These are phyloP conservation scores for Parapristionchus giblindavisi DNA, from an alignment of 2,888 invertebrate species.

Conservation along the genomic window DNA sequence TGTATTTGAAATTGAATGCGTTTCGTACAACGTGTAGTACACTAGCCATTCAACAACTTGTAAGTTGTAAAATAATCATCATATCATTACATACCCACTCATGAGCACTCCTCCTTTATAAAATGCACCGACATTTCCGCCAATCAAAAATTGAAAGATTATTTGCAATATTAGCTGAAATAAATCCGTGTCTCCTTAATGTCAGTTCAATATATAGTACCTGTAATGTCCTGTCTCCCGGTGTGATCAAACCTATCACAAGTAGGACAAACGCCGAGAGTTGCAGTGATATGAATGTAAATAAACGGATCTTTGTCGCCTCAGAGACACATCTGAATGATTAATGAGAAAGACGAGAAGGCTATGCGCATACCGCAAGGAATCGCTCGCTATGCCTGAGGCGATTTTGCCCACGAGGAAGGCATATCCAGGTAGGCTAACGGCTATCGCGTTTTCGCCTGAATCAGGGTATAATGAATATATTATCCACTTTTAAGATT, in stretches of 20 bases:
- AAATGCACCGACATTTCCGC: slow-evolving; percentile 50
- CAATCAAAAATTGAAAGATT: slow-evolving; percentile 50
- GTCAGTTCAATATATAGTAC: too few relatives aligned
- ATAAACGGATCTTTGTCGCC: slow-evolving; percentile 46
- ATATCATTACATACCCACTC: slow-evolving; percentile 43
- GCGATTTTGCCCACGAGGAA: slow-evolving; percentile 23
- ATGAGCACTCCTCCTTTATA: slow-evolving; percentile 51
- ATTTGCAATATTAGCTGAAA: slow-evolving; percentile 35
- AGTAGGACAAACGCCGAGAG: slow-evolving; percentile 47
- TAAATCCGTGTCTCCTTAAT: not conserved
- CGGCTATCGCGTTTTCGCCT: not conserved
- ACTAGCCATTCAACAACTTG: not conserved
- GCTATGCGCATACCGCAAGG: not conserved
- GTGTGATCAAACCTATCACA: slow-evolving; percentile 41
- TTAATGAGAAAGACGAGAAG: too few relatives aligned
- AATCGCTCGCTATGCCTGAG: slow-evolving; percentile 18
- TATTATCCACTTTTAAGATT: not conserved
- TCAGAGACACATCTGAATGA: slow-evolving; percentile 43
- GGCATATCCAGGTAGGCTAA: not conserved
- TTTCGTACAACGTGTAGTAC: not conserved
- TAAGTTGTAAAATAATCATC: not conserved
- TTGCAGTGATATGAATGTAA: slow-evolving; percentile 48
- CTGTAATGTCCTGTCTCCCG: too few relatives aligned
- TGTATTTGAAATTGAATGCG: not conserved
- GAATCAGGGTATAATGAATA: not conserved